Conservation (phyloP, 2,113 vertebrate genomes). For the Oncorhynchus masou region DNA sequence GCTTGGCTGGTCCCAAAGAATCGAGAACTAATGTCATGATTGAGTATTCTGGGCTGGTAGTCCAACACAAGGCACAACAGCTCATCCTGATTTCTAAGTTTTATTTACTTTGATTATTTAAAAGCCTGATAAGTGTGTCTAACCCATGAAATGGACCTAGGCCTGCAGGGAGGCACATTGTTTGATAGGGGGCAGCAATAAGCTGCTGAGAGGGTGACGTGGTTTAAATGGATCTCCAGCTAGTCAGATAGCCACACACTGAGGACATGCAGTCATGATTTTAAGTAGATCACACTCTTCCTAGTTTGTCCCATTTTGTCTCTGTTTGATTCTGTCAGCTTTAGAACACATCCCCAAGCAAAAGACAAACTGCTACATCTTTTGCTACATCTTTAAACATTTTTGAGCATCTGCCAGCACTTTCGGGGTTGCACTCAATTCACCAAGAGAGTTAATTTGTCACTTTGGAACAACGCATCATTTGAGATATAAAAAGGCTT, state of each 20-base stretch:
- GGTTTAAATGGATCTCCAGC: constrained; percentile 29
- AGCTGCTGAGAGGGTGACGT: constrained; percentile 40
- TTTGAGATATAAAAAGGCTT: constrained; percentile 52
- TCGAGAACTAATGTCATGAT: neutral
- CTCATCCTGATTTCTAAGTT: neutral
- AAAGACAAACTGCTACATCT: constrained; percentile 54
- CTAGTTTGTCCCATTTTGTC: constrained; percentile 63
- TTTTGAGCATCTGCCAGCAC: constrained; percentile 68
- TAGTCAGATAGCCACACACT: neutral
- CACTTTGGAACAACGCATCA: constrained; percentile 57
- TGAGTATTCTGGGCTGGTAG: neutral
- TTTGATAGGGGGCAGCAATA: constrained; percentile 72
- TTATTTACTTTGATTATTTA: constrained; percentile 27
- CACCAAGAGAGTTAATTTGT: constrained; percentile 59
- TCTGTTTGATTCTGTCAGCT: constrained; percentile 54
- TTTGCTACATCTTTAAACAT: constrained; percentile 58
- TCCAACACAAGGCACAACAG: neutral
- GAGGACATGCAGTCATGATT: too few species aligned
- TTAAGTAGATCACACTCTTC: constrained; percentile 56
- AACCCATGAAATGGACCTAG: neutral
- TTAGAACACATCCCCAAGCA: constrained; percentile 35
- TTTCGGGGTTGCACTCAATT: constrained; percentile 59
- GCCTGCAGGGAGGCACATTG: constrained; percentile 53
- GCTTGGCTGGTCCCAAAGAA: neutral
- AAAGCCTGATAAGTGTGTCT: neutral